These are phyloP conservation scores for Neopelma chrysocephalum DNA, from an alignment of 2,797 vertebrate species.

Conservation along the genomic window DNA sequence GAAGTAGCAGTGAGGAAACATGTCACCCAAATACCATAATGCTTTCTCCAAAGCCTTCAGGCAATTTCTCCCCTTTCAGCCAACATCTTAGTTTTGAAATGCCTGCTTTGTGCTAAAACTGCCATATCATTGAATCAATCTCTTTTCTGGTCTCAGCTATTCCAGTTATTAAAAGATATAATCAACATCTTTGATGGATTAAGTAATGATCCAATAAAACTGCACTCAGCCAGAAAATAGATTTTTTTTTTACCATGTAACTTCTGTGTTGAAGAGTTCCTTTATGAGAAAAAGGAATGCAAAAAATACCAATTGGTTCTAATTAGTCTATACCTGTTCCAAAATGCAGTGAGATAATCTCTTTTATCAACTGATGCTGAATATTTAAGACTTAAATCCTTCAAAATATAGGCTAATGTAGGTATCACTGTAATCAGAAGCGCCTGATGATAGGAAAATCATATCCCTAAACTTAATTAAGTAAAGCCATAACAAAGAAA, in stretches of 20 bases:
- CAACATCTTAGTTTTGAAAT: constrained; percentile 30
- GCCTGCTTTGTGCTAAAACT: constrained; percentile 27
- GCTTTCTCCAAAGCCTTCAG: not conserved
- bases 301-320: not conserved
- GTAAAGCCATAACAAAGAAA: constrained; percentile 46
- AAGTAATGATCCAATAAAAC: constrained; percentile 34
- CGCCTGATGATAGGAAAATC: constrained; percentile 19
- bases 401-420: not conserved
- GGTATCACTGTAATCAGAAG: constrained; percentile 51
- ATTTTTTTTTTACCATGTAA: not conserved
- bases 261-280: not conserved
- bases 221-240: not conserved
- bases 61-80: constrained; percentile 16
- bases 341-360: constrained; percentile 18
- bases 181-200: constrained; percentile 16
- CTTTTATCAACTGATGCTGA: constrained; percentile 15
- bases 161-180: constrained; percentile 57
- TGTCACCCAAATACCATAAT: not conserved
- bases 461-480: constrained; percentile 39
- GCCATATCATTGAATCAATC: not conserved
- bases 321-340: constrained; percentile 18
- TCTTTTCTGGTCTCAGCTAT: not conserved
- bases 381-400: constrained; percentile 27
- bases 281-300: not conserved
- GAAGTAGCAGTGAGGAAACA: not conserved